phyloP scores from a whole-genome alignment of 2,888 invertebrate genomes.

The Polydrusus cervinus region DNA sequence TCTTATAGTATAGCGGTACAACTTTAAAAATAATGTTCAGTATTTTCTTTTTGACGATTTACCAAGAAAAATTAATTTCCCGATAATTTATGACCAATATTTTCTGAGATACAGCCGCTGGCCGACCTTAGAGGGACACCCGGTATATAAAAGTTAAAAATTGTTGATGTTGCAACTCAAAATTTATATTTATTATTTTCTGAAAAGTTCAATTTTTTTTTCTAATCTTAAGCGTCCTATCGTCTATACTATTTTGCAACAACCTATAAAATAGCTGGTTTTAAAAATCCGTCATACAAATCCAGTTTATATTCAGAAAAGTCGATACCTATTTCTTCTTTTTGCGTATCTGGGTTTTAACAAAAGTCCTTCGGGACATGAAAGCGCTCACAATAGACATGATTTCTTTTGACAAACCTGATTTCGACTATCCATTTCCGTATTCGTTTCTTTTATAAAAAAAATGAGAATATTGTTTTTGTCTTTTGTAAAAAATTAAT shows the following conservation, averaged over 20 bases:
- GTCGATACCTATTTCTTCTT: conserved; percentile 13
- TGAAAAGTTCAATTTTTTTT: no score
- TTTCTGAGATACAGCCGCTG: no score
- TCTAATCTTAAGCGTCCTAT: no score
- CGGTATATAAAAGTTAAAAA: no score
- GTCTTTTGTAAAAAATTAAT: neutral
- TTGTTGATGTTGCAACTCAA: no score
- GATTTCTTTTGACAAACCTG: conserved; percentile 19
- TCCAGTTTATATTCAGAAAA: conserved; percentile 14
- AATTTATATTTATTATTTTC: no score
- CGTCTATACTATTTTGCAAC: neutral
- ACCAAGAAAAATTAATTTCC: no score
- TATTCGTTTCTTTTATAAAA: conserved; percentile 6
- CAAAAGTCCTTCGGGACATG: conserved; percentile 9
- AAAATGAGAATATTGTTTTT: neutral
- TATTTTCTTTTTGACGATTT: no score
- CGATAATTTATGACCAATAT: no score
- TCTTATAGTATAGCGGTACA: no score
- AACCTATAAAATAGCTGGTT: neutral
- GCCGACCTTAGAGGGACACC: no score
- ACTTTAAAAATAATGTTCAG: no score
- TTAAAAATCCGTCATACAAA: neutral
- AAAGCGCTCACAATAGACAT: conserved; percentile 13
- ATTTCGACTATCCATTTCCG: conserved; percentile 12
- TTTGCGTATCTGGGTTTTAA: conserved; percentile 13